phyloP scores from a whole-genome alignment of 2,888 invertebrate species.

The Julus scandinavius region DNA sequence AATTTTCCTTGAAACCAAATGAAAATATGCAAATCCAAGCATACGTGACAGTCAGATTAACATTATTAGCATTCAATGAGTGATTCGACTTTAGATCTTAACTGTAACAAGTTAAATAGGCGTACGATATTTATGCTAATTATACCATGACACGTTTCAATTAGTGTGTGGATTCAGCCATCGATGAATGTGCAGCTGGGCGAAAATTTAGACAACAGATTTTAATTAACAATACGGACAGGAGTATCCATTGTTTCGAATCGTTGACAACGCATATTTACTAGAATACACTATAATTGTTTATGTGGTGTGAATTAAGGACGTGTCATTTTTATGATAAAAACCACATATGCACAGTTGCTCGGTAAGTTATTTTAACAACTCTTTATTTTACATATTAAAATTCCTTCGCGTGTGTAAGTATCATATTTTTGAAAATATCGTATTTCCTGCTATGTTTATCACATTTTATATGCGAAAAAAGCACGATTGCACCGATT shows the following conservation, averaged over 20 bases:
- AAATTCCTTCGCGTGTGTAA: background rate
- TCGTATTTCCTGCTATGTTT: background rate
- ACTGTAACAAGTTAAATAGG: background rate
- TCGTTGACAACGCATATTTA: background rate
- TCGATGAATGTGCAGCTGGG: background rate
- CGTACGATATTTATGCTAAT: slow-evolving; percentile 2
- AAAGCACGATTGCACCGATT: background rate
- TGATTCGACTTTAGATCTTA: background rate
- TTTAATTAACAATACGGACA: background rate
- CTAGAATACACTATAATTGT: background rate
- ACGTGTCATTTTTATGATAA: background rate
- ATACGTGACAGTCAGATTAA: background rate
- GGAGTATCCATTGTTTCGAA: background rate
- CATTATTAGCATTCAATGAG: background rate
- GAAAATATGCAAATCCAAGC: background rate
- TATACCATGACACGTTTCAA: slow-evolving; percentile 20
- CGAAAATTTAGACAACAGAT: slow-evolving; percentile 4
- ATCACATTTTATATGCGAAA: background rate
- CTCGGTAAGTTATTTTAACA: background rate
- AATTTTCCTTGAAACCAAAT: background rate
- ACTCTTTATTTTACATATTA: background rate
- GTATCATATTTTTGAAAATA: background rate
- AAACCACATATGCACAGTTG: background rate
- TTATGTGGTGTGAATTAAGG: background rate
- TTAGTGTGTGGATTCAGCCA: background rate